Conservation (phyloP, 2,888 invertebrate species). For the Plutella xylostella region DNA sequence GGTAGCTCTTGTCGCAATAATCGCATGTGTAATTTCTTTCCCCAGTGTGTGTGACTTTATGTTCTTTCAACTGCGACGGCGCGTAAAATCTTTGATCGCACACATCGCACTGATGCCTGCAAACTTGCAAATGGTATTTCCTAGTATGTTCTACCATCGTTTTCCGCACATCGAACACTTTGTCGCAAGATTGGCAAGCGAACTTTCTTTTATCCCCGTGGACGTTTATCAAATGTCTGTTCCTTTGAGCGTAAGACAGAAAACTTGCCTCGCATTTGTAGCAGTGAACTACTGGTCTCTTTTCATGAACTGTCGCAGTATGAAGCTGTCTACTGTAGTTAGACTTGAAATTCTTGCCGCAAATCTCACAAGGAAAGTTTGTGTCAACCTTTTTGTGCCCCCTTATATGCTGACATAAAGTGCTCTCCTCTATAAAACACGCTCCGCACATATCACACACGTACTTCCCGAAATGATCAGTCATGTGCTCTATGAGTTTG, state of each 20-base stretch:
- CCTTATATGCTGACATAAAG: conserved; percentile 25
- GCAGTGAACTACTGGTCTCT: conserved; percentile 51
- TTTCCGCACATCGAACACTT: conserved; percentile 46
- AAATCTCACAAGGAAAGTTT: conserved; percentile 56
- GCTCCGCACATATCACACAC: conserved; percentile 19
- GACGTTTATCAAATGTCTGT: conserved; percentile 46
- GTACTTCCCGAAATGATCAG: conserved; percentile 12
- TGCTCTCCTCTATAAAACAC: conserved; percentile 26
- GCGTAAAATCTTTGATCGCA: conserved; percentile 65
- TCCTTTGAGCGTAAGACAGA: conserved; percentile 42
- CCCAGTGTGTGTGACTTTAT: conserved; percentile 54
- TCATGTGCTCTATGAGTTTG: conserved; percentile 10
- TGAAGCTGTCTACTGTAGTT: conserved; percentile 51
- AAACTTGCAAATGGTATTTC: conserved; percentile 22
- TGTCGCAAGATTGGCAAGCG: conserved; percentile 47
- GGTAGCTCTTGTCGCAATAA: conserved; percentile 52
- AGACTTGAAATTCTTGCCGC: conserved; percentile 52
- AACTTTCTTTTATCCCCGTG: conserved; percentile 46
- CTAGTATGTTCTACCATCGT: conserved; percentile 50
- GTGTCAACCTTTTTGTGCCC: conserved; percentile 37
- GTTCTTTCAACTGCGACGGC: conserved; percentile 49
- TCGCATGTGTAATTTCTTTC: conserved; percentile 55
- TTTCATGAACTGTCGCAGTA: conserved; percentile 41
- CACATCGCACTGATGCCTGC: conserved; percentile 60
- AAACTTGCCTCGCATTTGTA: conserved; percentile 49